These are phyloP conservation scores for Echinops telfairi DNA, from an alignment of 2,113 vertebrate genomes.

Conservation along the genomic window DNA sequence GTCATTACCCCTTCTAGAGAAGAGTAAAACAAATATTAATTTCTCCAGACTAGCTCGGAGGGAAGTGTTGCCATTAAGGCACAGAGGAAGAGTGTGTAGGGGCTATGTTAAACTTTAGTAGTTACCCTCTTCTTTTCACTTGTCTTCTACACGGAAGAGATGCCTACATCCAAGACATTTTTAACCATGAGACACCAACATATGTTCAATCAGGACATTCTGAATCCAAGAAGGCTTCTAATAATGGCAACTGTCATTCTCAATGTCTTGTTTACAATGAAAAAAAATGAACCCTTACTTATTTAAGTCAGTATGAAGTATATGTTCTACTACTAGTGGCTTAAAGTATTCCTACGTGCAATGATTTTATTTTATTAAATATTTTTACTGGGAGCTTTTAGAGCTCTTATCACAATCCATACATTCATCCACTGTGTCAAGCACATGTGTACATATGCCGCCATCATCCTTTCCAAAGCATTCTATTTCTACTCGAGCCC, in stretches of 20 bases:
- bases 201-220: not conserved
- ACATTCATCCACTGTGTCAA: no score
- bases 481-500: no score
- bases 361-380: not conserved
- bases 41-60: not conserved
- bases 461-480: no score
- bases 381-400: not conserved
- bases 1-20: not conserved
- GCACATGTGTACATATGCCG: no score
- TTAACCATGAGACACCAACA: not conserved
- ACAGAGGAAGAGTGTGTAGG: accelerated
- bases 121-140: not conserved
- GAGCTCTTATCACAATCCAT: no score
- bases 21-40: not conserved
- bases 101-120: not conserved
- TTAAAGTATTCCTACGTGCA: not conserved
- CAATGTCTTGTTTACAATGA: not conserved
- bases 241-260: not conserved
- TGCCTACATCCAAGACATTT: not conserved
- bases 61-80: not conserved
- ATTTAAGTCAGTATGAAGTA: not conserved
- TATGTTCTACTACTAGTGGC: not conserved
- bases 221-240: not conserved
- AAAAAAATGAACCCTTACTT: slow-evolving; percentile 1
- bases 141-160: not conserved